Conservation (phyloP, 2,113 vertebrate genomes). For the Ivindomyrus marchei region DNA sequence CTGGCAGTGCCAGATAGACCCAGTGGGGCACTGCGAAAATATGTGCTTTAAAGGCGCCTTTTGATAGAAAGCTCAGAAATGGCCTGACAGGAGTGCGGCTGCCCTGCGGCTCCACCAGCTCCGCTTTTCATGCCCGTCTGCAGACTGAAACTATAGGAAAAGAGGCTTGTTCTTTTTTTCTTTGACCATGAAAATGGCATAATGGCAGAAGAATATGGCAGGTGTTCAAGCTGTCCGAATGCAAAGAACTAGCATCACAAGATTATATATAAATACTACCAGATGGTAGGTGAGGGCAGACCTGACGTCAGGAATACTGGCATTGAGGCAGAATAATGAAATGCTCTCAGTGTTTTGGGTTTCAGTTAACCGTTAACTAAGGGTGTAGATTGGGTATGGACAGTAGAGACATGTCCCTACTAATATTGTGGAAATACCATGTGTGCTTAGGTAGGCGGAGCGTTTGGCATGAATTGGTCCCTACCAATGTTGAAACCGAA, state of each 20-base stretch:
- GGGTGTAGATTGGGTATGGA: not conserved
- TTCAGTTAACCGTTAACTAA: not conserved
- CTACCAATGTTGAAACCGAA: not conserved
- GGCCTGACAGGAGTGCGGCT: conserved; percentile 17
- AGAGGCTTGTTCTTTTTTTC: not conserved
- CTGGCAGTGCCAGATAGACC: conserved; percentile 30
- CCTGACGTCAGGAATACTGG: not conserved
- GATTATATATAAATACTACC: not conserved
- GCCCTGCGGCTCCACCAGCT: not conserved
- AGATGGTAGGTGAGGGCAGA: not conserved
- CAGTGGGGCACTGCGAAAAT: conserved; percentile 31
- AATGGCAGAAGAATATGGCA: not conserved
- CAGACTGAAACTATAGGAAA: not conserved
- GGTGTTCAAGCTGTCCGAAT: not conserved
- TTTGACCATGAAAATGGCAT: not conserved
- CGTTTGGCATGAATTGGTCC: not conserved
- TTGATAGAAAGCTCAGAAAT: conserved; percentile 22
- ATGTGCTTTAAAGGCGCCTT: conserved; percentile 24
- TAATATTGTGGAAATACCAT: not conserved
- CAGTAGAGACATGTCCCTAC: not conserved
- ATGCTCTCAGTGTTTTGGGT: not conserved
- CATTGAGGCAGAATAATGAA: not conserved
- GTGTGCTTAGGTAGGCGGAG: not conserved
- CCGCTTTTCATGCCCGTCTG: not conserved
- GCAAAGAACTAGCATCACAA: not conserved